Percentiles rank a stretch among this genome's conserved stretches.
Evolutionary conservation across 2,113 vertebrate species (phyloP).

Genomic region (Callipepla californica): DNA sequence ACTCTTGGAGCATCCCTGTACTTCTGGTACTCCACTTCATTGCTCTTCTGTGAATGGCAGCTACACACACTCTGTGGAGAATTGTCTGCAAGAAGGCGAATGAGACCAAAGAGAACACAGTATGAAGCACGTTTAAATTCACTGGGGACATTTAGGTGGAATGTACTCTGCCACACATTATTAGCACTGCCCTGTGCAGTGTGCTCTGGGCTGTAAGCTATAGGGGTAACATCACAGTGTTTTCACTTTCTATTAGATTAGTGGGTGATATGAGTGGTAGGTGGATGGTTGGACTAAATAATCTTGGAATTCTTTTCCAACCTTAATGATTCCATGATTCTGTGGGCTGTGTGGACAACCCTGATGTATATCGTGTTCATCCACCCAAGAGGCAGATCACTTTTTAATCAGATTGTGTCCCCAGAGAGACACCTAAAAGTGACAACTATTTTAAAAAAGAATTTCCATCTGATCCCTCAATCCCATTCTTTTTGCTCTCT

Average conservation of each 20-base stretch:
- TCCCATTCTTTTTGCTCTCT: neutral
- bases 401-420: neutral
- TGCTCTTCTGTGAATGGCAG: conserved; percentile 20
- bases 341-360: neutral
- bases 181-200: neutral
- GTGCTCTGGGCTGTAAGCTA: neutral
- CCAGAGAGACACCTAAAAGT: neutral
- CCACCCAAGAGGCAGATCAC: neutral
- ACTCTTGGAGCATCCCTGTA: no score
- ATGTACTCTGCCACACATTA: neutral
- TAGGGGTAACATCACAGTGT: neutral
- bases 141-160: neutral
- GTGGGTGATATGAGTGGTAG: no score
- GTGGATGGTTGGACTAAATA: no score
- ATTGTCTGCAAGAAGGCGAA: conserved; percentile 1
- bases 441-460: neutral
- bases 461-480: neutral
- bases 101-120: neutral
- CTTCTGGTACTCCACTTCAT: neutral
- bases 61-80: neutral
- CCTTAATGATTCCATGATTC: no score
- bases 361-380: neutral
- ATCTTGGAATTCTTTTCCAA: no score
- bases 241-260: neutral
- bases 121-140: neutral